A percentile compares a stretch with the other conserved stretches of the same genome.
These are phyloP conservation scores for Aporophyla nigra DNA, from an alignment of 2,888 invertebrate species.

Conservation along the genomic window DNA sequence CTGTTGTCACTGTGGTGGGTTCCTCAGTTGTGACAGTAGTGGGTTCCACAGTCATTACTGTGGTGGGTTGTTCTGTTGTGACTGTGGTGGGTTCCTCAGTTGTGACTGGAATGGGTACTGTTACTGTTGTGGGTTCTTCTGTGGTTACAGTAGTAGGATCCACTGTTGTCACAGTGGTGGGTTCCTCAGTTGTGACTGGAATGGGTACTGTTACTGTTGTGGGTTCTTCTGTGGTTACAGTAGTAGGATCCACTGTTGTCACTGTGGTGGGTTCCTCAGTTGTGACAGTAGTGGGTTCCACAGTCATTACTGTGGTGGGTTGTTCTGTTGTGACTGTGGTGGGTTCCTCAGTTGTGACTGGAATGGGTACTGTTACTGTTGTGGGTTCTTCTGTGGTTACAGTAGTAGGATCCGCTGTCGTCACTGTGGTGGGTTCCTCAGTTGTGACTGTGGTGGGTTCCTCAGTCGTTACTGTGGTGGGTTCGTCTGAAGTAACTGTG, in stretches of 20 bases:
- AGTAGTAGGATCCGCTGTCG: neutral
- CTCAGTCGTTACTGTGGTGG: slow-evolving; percentile 8
- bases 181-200: slow-evolving; percentile 19
- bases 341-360: slow-evolving; percentile 18
- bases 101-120: slow-evolving; percentile 7
- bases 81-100: neutral
- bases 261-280: slow-evolving; percentile 13
- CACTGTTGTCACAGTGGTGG: slow-evolving; percentile 28
- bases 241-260: slow-evolving; percentile 12
- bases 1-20: neutral
- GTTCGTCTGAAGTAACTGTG: neutral
- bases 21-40: neutral
- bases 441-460: neutral
- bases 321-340: neutral
- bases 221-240: slow-evolving; percentile 4
- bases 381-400: neutral
- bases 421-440: too few relatives aligned
- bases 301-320: neutral
- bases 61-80: slow-evolving; percentile 30
- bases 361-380: slow-evolving; percentile 10
- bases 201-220: neutral
- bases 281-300: neutral
- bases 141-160: slow-evolving; percentile 25
- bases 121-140: neutral
- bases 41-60: slow-evolving; percentile 2